These are phyloP conservation scores for Seira sanloemensis DNA, from an alignment of 2,888 invertebrate genomes.

Conservation along the genomic window DNA sequence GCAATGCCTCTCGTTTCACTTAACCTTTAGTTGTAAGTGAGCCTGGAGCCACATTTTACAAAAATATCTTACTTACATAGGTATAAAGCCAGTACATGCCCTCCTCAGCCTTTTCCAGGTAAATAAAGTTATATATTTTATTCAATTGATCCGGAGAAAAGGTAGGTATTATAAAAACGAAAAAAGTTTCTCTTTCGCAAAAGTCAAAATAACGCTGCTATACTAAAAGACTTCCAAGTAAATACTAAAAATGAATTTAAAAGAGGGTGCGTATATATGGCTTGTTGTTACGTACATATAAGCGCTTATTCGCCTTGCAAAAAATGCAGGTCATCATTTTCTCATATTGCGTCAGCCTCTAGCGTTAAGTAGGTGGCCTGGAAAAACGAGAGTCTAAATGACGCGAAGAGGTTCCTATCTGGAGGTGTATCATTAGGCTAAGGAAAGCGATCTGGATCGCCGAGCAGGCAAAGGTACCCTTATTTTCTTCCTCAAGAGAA, in stretches of 20 bases:
- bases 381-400: background rate
- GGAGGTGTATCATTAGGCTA: background rate
- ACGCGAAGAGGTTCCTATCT: background rate
- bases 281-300: too few relatives aligned
- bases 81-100: too few relatives aligned
- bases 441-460: background rate
- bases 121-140: background rate
- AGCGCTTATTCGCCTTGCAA: too few relatives aligned
- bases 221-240: too few relatives aligned
- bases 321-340: slow-evolving; percentile 38
- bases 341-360: background rate
- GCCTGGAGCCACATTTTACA: too few relatives aligned
- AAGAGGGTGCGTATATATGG: too few relatives aligned
- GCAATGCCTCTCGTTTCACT: background rate
- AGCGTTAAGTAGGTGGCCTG: background rate
- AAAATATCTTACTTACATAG: too few relatives aligned
- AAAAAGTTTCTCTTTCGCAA: background rate
- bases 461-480: background rate
- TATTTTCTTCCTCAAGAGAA: background rate
- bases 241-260: too few relatives aligned
- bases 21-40: too few relatives aligned
- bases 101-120: background rate
- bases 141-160: background rate
- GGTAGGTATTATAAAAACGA: background rate
- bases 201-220: background rate